Conservation (phyloP, 2,797 vertebrate genomes). For the Florisuga fusca region DNA sequence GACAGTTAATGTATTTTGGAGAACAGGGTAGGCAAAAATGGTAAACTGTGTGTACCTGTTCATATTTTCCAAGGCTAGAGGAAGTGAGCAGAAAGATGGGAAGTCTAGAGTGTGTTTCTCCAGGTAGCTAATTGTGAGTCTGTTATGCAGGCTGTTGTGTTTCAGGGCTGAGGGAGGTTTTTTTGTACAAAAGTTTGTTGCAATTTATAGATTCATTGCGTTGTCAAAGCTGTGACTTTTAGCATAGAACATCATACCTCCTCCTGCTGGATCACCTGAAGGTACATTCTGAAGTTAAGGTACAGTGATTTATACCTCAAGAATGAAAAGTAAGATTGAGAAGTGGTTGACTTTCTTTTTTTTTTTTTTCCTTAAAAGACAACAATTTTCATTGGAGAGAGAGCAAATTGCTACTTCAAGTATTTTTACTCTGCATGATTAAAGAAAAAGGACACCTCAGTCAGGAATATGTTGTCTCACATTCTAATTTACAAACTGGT, state of each 20-base stretch:
- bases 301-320: constrained; percentile 60
- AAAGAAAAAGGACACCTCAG: background rate
- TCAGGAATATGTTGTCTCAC: background rate
- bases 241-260: constrained; percentile 39
- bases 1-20: background rate
- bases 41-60: background rate
- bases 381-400: background rate
- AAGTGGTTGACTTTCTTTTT: background rate
- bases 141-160: background rate
- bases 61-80: background rate
- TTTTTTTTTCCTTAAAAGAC: background rate
- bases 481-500: background rate
- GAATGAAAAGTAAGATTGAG: background rate
- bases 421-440: background rate
- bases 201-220: background rate
- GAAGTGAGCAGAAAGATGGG: background rate
- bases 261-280: constrained; percentile 17
- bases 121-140: background rate
- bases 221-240: constrained; percentile 45
- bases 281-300: background rate
- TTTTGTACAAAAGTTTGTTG: background rate
- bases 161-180: background rate
- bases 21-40: background rate
- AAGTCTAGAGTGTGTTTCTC: background rate
- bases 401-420: background rate